Evolutionary conservation across 30 jellyfish, hydroid and myxozoan genomes (phyloP), one percentile per base, ranked within the genome.

Genomic region (Clytia hemisphaerica): DNA sequence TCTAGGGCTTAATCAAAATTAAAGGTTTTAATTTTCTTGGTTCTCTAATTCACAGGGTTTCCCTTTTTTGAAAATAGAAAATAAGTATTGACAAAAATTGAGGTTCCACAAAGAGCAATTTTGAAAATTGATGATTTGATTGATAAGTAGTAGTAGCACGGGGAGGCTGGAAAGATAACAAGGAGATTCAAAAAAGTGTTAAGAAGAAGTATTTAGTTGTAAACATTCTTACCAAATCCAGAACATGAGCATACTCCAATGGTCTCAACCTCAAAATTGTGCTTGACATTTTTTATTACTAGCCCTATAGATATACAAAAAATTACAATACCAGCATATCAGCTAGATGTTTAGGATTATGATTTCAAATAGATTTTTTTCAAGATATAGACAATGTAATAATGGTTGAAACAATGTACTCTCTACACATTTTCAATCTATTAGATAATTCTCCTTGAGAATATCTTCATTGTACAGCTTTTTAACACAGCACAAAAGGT

Each of bases 241-340:
- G 90, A 16, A 80, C 69, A 48, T 87, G 97, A 6, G 97, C 93
- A 71, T 73, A 87, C 49, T 87, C 94, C 73, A 87, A 49, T 12
- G 97, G 97, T 81, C 67, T 48, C 71, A 87, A 40, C 40, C 97
- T 42, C 21, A 87, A 70, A 48, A 87, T 84, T 10, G 71, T 65
- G 12, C 67, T 67, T 35, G 69, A 32, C 78, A 65, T 65, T 40
- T 34, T 2, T n/a, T n/a, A n/a, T n/a, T n/a, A n/a, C n/a, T n/a
- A n/a, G n/a, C n/a, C n/a, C n/a, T n/a, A n/a, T n/a, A n/a, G n/a
- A n/a, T n/a, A n/a, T n/a, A n/a, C n/a, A n/a, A n/a, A n/a, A n/a
- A n/a, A n/a, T n/a, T n/a, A n/a, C n/a, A n/a, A n/a, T n/a, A n/a
- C n/a, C n/a, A n/a, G n/a, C n/a, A n/a, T n/a, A n/a, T n/a, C n/a